Base-by-base conservation (phyloP, 1,140 invertebrate genomes). In the Musca vetustissima region DNA sequence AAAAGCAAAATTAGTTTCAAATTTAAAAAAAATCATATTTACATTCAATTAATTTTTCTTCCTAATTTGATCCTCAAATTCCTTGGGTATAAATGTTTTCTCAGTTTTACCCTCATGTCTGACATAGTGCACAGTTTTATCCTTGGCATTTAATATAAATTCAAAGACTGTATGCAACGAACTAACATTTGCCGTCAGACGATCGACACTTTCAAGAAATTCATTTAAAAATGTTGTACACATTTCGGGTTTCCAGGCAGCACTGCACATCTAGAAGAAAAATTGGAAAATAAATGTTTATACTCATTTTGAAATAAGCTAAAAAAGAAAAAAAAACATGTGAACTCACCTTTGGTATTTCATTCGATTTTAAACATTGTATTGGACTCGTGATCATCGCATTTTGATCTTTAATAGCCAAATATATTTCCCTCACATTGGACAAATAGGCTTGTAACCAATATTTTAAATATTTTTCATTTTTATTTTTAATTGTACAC, bases 211-310 rank as follows among this genome's bases (percentile, higher is more conserved):
- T 17, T 61, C 7, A 9, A 61, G 21, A 43, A 61, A 61, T 2
- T 61, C 9, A 61, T 36, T 36, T 61, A 61, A 61, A 61, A 61
- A 43, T 21, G 17, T 24, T 11, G 28, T 43, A 61, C 57, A 61
- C 19, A 61, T 21, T 0, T n/a, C 3, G 1, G 57, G 57, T 21
- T 61, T 36, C 57, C 57, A 61, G 13, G 19, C 25, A 17, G 1
- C 17, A 32, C 28, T 61, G 28, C 28, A 32, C 28, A 32, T 32
- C 28, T 32, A 13, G 13, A 13, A 43, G 36, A 28, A 13, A 43
- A 43, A 43, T 43, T 43, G 11, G n/a, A n/a, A n/a, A n/a, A n/a
- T 43, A 4, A 43, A 8, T 7, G 36, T 8, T 43, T 43, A 8
- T 28, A 4, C 3, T 28, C 8, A 28, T 43, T 43, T 43, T 43